Evolutionary conservation across 2,888 invertebrate genomes (phyloP).

Genomic region (Rhodophaea formosa): DNA sequence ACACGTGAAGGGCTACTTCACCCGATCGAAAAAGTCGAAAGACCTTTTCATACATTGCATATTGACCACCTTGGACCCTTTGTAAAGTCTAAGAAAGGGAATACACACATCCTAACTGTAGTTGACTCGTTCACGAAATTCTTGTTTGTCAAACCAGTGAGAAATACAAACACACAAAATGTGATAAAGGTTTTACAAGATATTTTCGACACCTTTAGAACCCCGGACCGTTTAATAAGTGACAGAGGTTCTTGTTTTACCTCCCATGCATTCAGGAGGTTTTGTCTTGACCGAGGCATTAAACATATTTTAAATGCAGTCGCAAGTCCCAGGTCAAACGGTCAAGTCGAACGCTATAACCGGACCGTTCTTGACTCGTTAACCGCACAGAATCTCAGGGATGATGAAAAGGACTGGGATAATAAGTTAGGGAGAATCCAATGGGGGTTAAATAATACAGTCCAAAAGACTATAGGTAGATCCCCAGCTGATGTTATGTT

Average conservation of each 20-base stretch:
- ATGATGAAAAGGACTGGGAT: too few species aligned
- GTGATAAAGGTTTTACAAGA: not conserved
- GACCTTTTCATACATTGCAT: conserved; percentile 48
- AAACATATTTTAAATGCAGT: conserved; percentile 25
- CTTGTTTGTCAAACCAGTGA: not conserved
- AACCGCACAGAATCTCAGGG: conserved; percentile 20
- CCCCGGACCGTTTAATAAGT: not conserved
- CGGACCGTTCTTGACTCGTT: conserved; percentile 18
- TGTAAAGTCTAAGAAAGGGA: conserved; percentile 22
- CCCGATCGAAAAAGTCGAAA: conserved; percentile 40
- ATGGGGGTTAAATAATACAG: conserved; percentile 22
- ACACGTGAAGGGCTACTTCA: conserved; percentile 41
- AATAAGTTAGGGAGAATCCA: conserved; percentile 21
- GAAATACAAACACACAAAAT: not conserved
- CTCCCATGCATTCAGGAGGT: not conserved
- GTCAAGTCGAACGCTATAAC: conserved; percentile 22
- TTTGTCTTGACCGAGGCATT: not conserved
- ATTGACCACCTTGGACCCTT: too few species aligned
- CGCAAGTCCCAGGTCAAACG: conserved; percentile 18
- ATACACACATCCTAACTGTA: not conserved
- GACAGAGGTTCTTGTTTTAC: not conserved
- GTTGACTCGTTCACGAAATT: conserved; percentile 2
- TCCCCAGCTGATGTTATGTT: conserved; percentile 10
- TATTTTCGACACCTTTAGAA: not conserved
- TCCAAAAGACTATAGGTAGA: conserved; percentile 8